Base-by-base conservation (phyloP, 2,888 invertebrate genomes). In the Epiblema foenella region DNA sequence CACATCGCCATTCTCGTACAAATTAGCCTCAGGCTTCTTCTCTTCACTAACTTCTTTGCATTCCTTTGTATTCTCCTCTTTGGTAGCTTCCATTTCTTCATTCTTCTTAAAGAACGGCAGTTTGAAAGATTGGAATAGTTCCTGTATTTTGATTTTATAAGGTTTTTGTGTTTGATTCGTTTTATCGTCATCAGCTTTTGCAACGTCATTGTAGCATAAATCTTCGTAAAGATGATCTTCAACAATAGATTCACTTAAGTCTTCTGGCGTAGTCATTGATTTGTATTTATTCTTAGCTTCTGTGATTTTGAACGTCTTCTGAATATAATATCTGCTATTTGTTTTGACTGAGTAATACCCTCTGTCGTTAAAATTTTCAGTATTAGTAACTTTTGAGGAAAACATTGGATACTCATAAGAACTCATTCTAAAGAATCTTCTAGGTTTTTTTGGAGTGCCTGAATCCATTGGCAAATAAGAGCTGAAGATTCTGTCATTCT, bases 201-300 rank as follows among this genome's bases (percentile, higher is more conserved):
- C 77, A 1, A 87, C 77, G 33, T 91, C 90, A 75, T 87, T 88
- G 49, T 92, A 91, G 75, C 88, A 89, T 0, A 93, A 77, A 69
- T 93, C 93, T 84, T 93, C 93, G 62, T 93, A 93, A 49, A 93
- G 87, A 78, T 93, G 93, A 56, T 93, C 93, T 64, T 92, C 93
- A 2, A 84, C 74, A 39, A 81, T 77, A 72, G 85, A 86, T n/a
- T 85, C 85, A 46, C 75, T 79, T 0, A 84, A 52, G 72, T 89
- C 89, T 71, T 90, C 89, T 17, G 86, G 74, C 12, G 84, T 80
- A 4, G 87, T 80, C 52, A 90, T 70, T 17, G 91, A 87, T 77
- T 87, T 91, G 68, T 90, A 90, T 78, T 90, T 91, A 1, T 84
- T 79, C 77, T 81, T 86, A 0, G 79, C 72, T 54, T 89, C 91